Conservation (phyloP, 1,140 invertebrate species). For the Brachionus sp. region DNA sequence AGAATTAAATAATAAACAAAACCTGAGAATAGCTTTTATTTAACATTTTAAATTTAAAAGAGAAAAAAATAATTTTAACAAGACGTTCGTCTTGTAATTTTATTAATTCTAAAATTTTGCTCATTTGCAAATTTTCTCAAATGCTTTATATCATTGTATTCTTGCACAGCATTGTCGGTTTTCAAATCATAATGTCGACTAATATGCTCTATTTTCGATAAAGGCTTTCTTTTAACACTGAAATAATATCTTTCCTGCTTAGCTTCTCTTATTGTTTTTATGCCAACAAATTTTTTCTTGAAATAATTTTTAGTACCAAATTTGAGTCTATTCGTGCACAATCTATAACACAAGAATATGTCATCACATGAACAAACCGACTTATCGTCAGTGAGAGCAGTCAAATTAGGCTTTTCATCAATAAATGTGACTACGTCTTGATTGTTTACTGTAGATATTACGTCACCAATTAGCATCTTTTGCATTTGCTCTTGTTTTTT, state of each 20-base stretch:
- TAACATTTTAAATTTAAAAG: not conserved
- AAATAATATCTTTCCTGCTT: not conserved
- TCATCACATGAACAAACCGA: slow-evolving; percentile 45
- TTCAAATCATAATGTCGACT: not conserved
- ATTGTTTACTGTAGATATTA: slow-evolving; percentile 24
- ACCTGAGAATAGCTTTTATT: not conserved
- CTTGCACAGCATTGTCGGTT: not conserved
- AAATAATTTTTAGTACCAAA: not conserved
- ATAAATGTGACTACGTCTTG: slow-evolving; percentile 38
- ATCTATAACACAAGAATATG: not conserved
- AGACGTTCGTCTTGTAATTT: not conserved
- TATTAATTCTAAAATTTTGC: not conserved
- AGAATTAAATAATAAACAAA: not conserved
- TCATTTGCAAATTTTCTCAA: slow-evolving; percentile 6
- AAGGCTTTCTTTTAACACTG: not conserved
- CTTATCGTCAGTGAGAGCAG: not conserved
- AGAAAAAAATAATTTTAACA: not conserved
- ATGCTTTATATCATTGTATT: not conserved
- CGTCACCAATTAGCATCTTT: slow-evolving; percentile 43
- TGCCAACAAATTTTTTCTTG: not conserved
- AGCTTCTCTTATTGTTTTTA: too few relatives aligned
- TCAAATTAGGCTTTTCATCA: slow-evolving; percentile 38
- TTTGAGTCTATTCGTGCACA: not conserved
- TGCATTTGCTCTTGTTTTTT: slow-evolving; percentile 43
- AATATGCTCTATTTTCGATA: not conserved